Percentiles rank a stretch among this genome's conserved stretches.
Conservation (phyloP, 1,140 invertebrate genomes). For the Drosophila busckii region DNA sequence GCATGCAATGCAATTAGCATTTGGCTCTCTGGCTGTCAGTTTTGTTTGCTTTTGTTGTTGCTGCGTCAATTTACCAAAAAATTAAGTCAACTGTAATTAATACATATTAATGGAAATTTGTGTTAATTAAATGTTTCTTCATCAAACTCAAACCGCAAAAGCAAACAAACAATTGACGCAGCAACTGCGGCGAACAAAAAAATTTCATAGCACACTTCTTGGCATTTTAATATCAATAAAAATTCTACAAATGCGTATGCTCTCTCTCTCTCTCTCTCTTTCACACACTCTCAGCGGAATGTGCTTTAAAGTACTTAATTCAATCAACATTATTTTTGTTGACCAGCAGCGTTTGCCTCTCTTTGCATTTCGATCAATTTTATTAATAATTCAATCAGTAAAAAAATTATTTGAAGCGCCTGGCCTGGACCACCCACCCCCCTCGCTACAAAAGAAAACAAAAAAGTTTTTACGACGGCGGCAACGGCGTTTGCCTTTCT, state of each 20-base stretch:
- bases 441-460: slow-evolving; percentile 77
- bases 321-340: slow-evolving; percentile 51
- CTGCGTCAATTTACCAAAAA: slow-evolving; percentile 34
- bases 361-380: slow-evolving; percentile 78
- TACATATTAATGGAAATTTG: slow-evolving; percentile 64
- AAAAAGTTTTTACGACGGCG: slow-evolving; percentile 52
- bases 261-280: background rate
- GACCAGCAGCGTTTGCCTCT: slow-evolving; percentile 48
- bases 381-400: slow-evolving; percentile 78
- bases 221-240: too few relatives aligned
- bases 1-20: slow-evolving; percentile 25
- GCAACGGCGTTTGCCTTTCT: slow-evolving; percentile 23
- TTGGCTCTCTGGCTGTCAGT: background rate
- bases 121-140: slow-evolving; percentile 62
- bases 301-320: slow-evolving; percentile 46
- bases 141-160: background rate
- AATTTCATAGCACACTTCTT: too few relatives aligned
- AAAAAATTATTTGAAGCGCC: slow-evolving; percentile 77
- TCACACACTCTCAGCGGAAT: background rate
- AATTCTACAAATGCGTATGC: background rate
- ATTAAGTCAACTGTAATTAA: slow-evolving; percentile 62
- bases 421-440: too few relatives aligned
- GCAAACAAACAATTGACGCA: too few relatives aligned
- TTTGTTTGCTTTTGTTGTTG: slow-evolving; percentile 15
- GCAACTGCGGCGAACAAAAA: too few relatives aligned